Evolutionary conservation across 2,888 invertebrate genomes (phyloP), one percentile per base, ranked within the genome.

Genomic region (Drosophila phalerata): DNA sequence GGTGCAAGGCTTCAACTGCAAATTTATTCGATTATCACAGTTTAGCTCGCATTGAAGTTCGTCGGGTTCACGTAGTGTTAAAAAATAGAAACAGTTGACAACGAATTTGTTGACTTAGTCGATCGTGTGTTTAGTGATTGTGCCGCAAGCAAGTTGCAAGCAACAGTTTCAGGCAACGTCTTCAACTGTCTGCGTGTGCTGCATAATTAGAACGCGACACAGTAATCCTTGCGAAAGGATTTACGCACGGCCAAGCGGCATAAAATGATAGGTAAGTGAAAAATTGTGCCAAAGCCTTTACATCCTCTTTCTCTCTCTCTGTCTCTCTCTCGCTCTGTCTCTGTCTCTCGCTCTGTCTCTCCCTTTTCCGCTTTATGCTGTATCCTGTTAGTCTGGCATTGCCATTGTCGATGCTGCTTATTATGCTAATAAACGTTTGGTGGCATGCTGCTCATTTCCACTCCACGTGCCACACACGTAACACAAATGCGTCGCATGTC

Each of bases 241-340:
- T 89, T 66, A 72, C 85, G 69, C 73, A 77, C 77, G 81, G 85
- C 89, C 79, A 69, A 73, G 84, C 77, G 79, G 80, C 88, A 80
- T 85, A 87, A 89, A 87, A 89, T 87, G 89, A 87, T 89, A 87
- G 82, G 87, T 87, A 88, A 87, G 87, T 87, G 67, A 53, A 70
- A 42, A 57, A 53, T 62, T 19, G 37, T 45, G 43, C 34, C 51
- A 62, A 30, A 53, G 19, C 28, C 64, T 15, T 9, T 38, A 15
- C 22, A n/a, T 11, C 6, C 28, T n/a, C 15, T 19, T 9, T 15
- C 10, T 22, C 17, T 15, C 15, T n/a, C 10, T 3, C 25, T 28
- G 6, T 28, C 28, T 28, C 28, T 8, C 28, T 28, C 28, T 28
- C 28, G 1, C 28, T 28, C 28, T 28, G 13, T 6, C 28, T 28